phyloP scores from a whole-genome alignment of 2,113 vertebrate genomes.

The Python bivittatus region DNA sequence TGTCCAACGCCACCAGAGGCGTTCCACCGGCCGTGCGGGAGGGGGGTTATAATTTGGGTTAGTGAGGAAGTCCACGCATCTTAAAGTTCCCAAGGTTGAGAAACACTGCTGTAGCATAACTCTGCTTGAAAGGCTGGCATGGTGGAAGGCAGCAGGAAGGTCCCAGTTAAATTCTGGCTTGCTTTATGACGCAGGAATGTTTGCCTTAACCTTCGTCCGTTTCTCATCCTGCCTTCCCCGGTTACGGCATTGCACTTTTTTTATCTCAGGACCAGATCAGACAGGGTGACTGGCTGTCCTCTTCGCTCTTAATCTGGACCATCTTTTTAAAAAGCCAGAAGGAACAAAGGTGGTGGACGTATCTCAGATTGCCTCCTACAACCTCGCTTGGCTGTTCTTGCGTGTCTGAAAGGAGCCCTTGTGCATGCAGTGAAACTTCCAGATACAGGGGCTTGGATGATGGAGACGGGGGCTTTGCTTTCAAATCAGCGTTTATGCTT shows the following conservation, averaged over 20 bases:
- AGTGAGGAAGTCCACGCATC: no score
- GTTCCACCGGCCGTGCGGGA: no score
- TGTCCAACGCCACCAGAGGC: no score
- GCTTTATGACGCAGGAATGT: background rate
- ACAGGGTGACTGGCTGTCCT: no score
- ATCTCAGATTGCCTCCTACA: background rate
- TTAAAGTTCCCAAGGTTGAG: no score
- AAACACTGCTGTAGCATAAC: slow-evolving; percentile 16
- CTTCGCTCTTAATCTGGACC: background rate
- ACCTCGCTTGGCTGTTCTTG: background rate
- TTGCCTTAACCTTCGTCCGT: background rate
- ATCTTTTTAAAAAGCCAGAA: background rate
- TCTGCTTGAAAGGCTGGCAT: background rate
- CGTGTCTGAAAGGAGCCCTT: background rate
- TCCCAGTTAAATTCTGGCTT: background rate
- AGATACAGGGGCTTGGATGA: background rate
- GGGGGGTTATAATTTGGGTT: no score
- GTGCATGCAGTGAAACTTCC: background rate
- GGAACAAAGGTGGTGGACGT: background rate
- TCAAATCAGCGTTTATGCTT: background rate
- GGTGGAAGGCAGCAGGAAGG: background rate
- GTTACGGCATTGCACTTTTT: rapidly evolving
- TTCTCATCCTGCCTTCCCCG: no score
- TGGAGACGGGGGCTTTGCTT: no score
- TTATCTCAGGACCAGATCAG: background rate